phyloP scores from a whole-genome alignment of 2,113 vertebrate genomes.

The Epinephelus cyanopodus region DNA sequence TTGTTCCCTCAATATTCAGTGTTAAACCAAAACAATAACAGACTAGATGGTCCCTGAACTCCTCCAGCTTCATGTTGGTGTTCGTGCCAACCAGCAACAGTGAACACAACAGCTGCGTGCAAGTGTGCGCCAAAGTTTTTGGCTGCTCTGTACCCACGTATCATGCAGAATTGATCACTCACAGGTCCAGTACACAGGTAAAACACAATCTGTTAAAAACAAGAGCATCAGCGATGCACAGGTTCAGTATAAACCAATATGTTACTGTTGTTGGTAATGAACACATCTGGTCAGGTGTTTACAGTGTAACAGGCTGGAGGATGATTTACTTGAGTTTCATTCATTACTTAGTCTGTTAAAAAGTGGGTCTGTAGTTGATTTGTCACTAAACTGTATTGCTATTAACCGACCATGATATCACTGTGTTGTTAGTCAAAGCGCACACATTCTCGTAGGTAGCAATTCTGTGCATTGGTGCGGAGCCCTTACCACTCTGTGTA shows the following conservation, averaged over 20 bases:
- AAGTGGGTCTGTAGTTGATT: constrained; percentile 6
- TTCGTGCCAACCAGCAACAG: not conserved
- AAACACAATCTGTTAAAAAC: not conserved
- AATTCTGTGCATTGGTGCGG: too few relatives aligned
- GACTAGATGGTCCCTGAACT: not conserved
- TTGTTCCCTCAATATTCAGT: not conserved
- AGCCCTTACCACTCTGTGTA: not conserved
- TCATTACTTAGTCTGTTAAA: not conserved
- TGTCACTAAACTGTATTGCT: not conserved
- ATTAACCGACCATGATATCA: not conserved
- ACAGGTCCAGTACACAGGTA: not conserved
- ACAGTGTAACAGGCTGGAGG: constrained; percentile 10
- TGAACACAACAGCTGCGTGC: not conserved
- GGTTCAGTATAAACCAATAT: not conserved
- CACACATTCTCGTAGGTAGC: constrained; percentile 7
- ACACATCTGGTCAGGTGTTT: constrained; percentile 3
- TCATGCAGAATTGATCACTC: not conserved
- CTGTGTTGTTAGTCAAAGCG: not conserved
- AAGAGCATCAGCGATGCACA: not conserved
- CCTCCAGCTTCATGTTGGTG: not conserved
- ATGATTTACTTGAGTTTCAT: constrained; percentile 11
- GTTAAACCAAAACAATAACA: too few relatives aligned
- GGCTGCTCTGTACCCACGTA: not conserved
- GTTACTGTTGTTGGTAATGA: not conserved
- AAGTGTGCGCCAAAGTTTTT: not conserved